Percentiles rank a stretch among this genome's conserved stretches.
Evolutionary conservation across 2,888 invertebrate genomes (phyloP).

Genomic region (Blastobasis lacticolella): DNA sequence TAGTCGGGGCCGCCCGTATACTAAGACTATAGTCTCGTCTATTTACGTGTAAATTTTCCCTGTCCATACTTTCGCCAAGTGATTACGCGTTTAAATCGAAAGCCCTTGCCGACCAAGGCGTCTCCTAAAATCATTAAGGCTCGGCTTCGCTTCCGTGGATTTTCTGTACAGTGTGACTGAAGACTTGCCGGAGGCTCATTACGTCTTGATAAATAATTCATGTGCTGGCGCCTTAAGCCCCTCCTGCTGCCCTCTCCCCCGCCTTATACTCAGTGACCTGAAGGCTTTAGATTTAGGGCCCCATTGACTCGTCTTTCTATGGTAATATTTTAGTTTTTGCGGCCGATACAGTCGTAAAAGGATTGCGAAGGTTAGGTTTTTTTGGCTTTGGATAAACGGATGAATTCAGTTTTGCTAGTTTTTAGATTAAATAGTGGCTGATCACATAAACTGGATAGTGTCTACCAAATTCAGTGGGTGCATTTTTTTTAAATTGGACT

Average conservation of each 20-base stretch:
- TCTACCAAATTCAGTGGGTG: too few species aligned
- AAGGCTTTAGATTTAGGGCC: constrained; percentile 26
- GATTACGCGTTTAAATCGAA: not conserved
- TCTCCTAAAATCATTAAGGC: constrained; percentile 40
- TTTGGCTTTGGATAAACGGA: too few species aligned
- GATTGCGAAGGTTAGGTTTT: too few species aligned
- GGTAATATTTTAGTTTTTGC: constrained; percentile 14
- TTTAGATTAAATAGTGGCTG: constrained; percentile 1
- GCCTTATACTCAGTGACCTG: constrained; percentile 33
- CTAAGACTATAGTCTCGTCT: too few species aligned
- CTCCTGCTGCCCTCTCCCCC: constrained; percentile 9
- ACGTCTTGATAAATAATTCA: constrained; percentile 63
- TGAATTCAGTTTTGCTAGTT: not conserved
- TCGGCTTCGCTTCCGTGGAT: constrained; percentile 29
- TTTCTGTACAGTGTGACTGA: constrained; percentile 37
- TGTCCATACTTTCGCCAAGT: too few species aligned
- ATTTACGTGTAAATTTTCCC: too few species aligned
- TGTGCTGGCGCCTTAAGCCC: constrained; percentile 31
- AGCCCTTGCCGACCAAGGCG: constrained; percentile 6
- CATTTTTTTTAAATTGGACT: too few species aligned
- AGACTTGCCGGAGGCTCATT: constrained; percentile 60
- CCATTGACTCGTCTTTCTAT: constrained; percentile 30
- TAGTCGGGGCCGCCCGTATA: too few species aligned
- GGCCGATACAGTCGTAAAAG: too few species aligned
- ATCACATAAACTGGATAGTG: too few species aligned